Evolutionary conservation across 2,113 vertebrate species (phyloP).

Genomic region (Microtus richardsoni): DNA sequence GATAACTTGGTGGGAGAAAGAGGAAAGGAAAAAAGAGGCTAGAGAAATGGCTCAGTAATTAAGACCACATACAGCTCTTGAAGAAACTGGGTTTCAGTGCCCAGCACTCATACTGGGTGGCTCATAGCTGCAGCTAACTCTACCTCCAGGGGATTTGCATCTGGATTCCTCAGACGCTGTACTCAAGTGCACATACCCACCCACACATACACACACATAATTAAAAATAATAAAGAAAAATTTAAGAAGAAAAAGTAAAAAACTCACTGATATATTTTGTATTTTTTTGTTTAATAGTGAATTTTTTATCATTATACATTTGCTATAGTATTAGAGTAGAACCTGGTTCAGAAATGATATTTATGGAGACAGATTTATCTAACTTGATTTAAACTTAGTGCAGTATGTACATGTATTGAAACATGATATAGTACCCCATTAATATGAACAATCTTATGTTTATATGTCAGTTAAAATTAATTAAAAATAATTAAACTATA

Average conservation of each 20-base stretch:
- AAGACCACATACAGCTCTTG: not conserved
- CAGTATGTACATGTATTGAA: not conserved
- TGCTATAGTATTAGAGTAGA: not conserved
- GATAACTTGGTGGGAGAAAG: not conserved
- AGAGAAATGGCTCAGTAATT: not conserved
- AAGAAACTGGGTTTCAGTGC: not conserved
- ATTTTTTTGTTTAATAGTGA: not conserved
- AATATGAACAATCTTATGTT: not conserved
- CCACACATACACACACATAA: not conserved
- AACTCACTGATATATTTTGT: not conserved
- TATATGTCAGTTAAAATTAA: not conserved
- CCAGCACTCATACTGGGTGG: not conserved
- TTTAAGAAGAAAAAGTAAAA: not conserved
- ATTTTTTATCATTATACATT: not conserved
- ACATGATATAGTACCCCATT: not conserved
- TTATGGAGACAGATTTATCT: not conserved
- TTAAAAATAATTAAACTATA: not conserved
- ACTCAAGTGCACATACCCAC: too few relatives aligned
- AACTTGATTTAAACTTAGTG: not conserved
- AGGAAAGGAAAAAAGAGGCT: not conserved
- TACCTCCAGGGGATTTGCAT: not conserved
- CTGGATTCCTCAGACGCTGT: not conserved
- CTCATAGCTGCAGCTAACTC: not conserved
- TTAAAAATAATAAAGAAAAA: not conserved
- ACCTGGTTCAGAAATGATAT: not conserved